phyloP scores from a whole-genome alignment of 2,888 invertebrate genomes.

The Syrista parreyssii region DNA sequence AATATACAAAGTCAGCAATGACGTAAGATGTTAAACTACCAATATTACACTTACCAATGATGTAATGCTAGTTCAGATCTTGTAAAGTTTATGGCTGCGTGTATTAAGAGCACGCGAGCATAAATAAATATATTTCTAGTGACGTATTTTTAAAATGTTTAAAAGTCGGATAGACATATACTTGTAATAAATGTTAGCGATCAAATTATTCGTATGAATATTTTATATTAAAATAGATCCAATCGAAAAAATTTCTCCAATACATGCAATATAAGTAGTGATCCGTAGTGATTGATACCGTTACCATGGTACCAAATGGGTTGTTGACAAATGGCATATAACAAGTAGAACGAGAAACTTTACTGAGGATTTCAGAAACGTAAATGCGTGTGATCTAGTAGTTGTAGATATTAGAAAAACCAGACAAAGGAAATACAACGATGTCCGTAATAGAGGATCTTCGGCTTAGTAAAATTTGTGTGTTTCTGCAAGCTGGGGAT shows the following conservation, averaged over 20 bases:
- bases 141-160: neutral
- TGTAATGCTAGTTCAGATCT: conserved; percentile 7
- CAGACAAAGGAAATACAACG: neutral
- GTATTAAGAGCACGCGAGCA: neutral
- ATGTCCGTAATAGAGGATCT: neutral
- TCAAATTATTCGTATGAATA: neutral
- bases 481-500: conserved; percentile 71
- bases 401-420: neutral
- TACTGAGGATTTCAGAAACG: neutral
- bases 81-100: neutral
- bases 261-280: neutral
- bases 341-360: neutral
- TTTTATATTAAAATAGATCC: neutral
- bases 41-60: conserved; percentile 21
- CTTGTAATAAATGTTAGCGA: neutral
- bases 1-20: neutral
- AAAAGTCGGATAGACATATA: neutral
- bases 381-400: neutral
- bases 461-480: conserved; percentile 29
- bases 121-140: conserved; percentile 7
- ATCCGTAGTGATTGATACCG: neutral
- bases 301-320: neutral
- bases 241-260: neutral
- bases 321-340: neutral
- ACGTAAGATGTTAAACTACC: neutral